Percentiles rank a stretch among this genome's conserved stretches.
These are phyloP conservation scores for Scyliorhinus canicula DNA, from an alignment of 2,797 vertebrate species.

Conservation along the genomic window DNA sequence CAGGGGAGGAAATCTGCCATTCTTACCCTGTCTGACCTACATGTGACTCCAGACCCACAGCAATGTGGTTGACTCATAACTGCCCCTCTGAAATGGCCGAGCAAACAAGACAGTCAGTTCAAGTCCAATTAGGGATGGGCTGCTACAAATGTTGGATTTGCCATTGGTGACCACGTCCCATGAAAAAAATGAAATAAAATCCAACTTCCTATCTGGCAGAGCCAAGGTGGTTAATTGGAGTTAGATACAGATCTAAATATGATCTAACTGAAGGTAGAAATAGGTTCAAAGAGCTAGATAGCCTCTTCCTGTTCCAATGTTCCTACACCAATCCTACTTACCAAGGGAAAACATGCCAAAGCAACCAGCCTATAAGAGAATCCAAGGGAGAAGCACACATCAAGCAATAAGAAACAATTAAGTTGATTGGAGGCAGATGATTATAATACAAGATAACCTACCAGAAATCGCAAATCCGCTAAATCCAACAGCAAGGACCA, in stretches of 20 bases:
- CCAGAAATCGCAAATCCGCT: constrained; percentile 98
- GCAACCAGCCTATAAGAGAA: neutral
- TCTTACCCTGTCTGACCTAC: too few species aligned
- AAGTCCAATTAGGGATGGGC: neutral
- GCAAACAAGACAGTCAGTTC: neutral
- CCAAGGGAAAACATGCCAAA: neutral
- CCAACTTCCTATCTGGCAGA: neutral
- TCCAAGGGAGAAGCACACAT: neutral
- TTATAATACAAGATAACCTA: constrained; percentile 47
- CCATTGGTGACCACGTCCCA: neutral
- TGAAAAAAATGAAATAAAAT: neutral
- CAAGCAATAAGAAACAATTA: neutral
- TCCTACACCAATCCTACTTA: neutral
- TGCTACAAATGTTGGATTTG: neutral
- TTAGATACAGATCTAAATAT: neutral
- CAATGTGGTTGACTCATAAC: too few species aligned
- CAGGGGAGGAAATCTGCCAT: too few species aligned
- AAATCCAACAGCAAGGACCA: constrained; percentile 92
- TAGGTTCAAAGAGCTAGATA: neutral
- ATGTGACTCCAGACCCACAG: too few species aligned
- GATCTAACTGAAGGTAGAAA: neutral
- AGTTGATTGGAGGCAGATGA: neutral
- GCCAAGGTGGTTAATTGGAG: neutral
- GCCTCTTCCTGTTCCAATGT: neutral
- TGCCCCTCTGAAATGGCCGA: too few species aligned